Base-by-base conservation (phyloP, 2,797 vertebrate genomes). In the Ptychadena robeensis region DNA sequence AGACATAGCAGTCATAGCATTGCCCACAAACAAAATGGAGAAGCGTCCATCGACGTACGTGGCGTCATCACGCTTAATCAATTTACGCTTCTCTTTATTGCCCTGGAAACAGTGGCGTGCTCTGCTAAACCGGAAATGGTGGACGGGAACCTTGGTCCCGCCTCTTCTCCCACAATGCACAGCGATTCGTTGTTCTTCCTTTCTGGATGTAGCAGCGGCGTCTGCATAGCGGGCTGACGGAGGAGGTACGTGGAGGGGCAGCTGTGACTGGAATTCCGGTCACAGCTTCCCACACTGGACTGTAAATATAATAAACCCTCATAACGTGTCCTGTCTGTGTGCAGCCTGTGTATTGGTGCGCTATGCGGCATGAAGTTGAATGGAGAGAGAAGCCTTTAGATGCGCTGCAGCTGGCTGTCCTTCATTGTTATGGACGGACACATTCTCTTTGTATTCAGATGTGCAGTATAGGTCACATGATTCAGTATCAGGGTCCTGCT, bases 21-120 rank as follows among this genome's bases (percentile, higher is more conserved):
- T 30, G 59, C 59, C 73, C 35, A 40, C 18, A 76, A 27, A 25
- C 73, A 65, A 65, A 10, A 76, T 76, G 73, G 73, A 25, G 48
- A 31, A 22, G 18, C 1, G 18, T 0, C 18, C 1, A 22, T 53
- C 18, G 22, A 18, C 6, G 44, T 53, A 0, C 3, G 2, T 53
- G 44, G 22, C 6, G 44, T 22, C 6, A 53, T 15, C 44, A 6
- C 18, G 44, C 44, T 5, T 53, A 7, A 6, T 22, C 0, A n/a
- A 7, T 53, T 6, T 7, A 8, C 40, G 12, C 14, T 9, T 22
- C 5, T 1, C 25, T 64, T 11, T 11, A 22, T 67, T 38, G 12
- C 38, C 22, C 65, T 48, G 30, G 74, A 67, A 48, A 66, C 63
- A n/a, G n/a, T 9, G 22, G 22, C 34, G 59, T 61, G 15, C 59